Percentiles rank a stretch among this genome's conserved stretches.
These are phyloP conservation scores for Leptobrachium leishanense DNA, from an alignment of 2,113 vertebrate genomes.

Conservation along the genomic window DNA sequence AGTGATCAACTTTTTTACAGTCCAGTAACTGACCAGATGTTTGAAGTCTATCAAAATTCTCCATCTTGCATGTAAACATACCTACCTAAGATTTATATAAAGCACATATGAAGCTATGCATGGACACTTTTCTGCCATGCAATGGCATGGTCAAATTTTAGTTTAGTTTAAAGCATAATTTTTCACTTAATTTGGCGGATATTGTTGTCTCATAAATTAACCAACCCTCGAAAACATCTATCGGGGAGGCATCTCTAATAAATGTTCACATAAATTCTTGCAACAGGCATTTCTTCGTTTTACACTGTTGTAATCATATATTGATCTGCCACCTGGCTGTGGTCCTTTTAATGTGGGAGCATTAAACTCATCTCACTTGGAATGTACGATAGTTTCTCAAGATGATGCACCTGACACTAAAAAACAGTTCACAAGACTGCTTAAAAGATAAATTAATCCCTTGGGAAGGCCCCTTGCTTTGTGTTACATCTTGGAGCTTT, in stretches of 20 bases:
- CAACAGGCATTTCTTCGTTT: slow-evolving; percentile 88
- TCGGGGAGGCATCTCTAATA: slow-evolving; percentile 72
- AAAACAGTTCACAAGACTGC: slow-evolving; percentile 86
- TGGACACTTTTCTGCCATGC: slow-evolving; percentile 7
- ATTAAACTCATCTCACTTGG: slow-evolving; percentile 91
- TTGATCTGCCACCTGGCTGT: slow-evolving; percentile 84
- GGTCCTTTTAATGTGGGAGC: slow-evolving; percentile 85
- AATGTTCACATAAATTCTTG: slow-evolving; percentile 73
- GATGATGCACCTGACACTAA: slow-evolving; percentile 98
- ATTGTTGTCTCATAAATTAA: slow-evolving; percentile 38
- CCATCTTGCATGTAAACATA: slow-evolving; percentile 15
- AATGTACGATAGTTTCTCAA: slow-evolving; percentile 96
- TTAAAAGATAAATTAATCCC: slow-evolving; percentile 85
- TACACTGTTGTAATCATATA: slow-evolving; percentile 73
- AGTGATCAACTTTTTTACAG: slow-evolving; percentile 13
- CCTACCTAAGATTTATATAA: neutral
- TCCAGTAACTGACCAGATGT: slow-evolving; percentile 19
- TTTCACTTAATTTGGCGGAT: slow-evolving; percentile 36
- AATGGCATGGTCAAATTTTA: slow-evolving; percentile 24
- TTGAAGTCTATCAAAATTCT: slow-evolving; percentile 9
- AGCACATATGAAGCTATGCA: neutral
- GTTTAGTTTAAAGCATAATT: neutral
- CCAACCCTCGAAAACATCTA: slow-evolving; percentile 63
- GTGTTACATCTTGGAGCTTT: slow-evolving; percentile 72
- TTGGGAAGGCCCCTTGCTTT: slow-evolving; percentile 76